Evolutionary conservation across 2,797 vertebrate genomes (phyloP).

Genomic region (Clarias platycephalus): DNA sequence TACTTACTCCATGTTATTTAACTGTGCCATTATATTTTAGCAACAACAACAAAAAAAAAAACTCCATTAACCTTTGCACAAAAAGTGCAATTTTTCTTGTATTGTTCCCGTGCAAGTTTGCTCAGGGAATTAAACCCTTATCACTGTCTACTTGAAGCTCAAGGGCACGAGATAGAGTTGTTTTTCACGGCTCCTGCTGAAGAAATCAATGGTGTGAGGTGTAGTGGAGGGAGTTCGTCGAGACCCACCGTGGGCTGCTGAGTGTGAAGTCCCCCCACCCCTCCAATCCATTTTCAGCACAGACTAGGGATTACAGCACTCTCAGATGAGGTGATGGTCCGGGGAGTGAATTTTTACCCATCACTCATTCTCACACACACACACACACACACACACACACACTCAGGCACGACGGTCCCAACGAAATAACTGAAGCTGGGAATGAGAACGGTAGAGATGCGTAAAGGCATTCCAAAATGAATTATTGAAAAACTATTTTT

Average conservation of each 20-base stretch:
- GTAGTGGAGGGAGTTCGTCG: not conserved
- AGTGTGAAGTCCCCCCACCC: slow-evolving; percentile 14
- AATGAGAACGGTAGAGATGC: not conserved
- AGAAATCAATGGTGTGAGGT: slow-evolving; percentile 25
- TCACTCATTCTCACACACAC: not conserved
- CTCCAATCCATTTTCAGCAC: slow-evolving; percentile 30
- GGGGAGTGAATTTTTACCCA: slow-evolving; percentile 8
- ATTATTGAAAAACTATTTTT: not conserved
- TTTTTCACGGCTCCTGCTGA: slow-evolving; percentile 12
- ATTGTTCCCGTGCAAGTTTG: slow-evolving; percentile 6
- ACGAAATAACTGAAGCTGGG: not conserved
- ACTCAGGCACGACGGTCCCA: not conserved
- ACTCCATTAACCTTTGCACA: slow-evolving; percentile 21
- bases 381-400: not conserved
- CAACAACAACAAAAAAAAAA: not conserved
- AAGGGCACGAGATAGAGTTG: slow-evolving; percentile 9
- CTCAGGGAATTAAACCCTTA: not conserved
- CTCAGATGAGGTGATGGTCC: slow-evolving; percentile 15
- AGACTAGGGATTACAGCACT: slow-evolving; percentile 29
- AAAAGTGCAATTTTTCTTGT: slow-evolving; percentile 18
- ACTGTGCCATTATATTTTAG: slow-evolving; percentile 3
- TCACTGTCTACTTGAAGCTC: not conserved
- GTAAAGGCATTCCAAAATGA: not conserved
- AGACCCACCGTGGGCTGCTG: slow-evolving; percentile 24
- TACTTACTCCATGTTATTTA: not conserved